These are phyloP conservation scores for Halocynthia roretzi DNA, from an alignment of 23 tunicate species.

Conservation along the genomic window DNA sequence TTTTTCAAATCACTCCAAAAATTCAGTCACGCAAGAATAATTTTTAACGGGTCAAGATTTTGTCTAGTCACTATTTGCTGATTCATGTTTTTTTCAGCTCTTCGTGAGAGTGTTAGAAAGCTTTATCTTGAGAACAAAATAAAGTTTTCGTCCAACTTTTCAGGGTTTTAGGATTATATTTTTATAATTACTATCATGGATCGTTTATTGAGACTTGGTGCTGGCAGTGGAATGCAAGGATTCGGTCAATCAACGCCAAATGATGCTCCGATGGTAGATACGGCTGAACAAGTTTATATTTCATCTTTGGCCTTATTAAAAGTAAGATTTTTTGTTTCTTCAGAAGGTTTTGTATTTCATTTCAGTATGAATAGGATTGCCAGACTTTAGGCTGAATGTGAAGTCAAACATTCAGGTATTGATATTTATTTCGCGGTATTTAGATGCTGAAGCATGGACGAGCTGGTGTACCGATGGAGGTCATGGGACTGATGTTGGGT, in stretches of 20 bases:
- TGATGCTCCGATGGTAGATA: constrained; percentile 95
- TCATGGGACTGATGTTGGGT: constrained; percentile 98
- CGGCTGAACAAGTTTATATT: constrained; percentile 97
- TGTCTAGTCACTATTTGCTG: no score
- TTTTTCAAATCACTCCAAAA: no score
- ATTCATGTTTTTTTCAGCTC: no score
- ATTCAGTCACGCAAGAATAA: no score
- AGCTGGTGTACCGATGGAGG: constrained; percentile 99
- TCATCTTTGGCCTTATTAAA: constrained; percentile 91
- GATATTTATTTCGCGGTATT: no score
- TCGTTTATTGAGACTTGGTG: constrained; percentile 72
- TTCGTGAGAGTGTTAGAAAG: not conserved
- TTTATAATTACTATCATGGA: constrained; percentile 40
- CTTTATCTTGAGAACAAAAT: not conserved
- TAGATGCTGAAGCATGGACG: constrained; percentile 96
- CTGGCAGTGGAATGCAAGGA: constrained; percentile 81
- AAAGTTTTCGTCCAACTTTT: not conserved
- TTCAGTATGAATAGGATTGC: no score
- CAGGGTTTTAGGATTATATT: no score
- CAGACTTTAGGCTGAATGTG: no score
- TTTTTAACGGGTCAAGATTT: no score
- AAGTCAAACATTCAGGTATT: no score
- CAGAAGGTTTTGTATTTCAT: not conserved
- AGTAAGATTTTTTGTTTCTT: not conserved
- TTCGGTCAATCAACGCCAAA: constrained; percentile 71